A percentile compares a stretch with the other conserved stretches of the same genome.
Conservation (phyloP, 2,888 invertebrate species). For the Ditylenchus weischeri region DNA sequence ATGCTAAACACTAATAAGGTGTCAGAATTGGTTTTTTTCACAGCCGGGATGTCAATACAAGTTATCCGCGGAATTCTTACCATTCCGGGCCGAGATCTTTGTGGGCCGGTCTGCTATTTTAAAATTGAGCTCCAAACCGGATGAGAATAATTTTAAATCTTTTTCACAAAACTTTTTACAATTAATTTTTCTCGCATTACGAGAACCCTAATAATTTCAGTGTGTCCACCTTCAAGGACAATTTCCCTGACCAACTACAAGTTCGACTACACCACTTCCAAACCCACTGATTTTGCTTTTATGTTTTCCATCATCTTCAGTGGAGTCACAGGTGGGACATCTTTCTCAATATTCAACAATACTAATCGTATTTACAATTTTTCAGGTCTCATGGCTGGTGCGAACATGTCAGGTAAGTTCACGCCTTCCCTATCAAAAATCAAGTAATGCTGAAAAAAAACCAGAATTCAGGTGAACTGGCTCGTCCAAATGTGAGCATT, state of each 20-base stretch:
- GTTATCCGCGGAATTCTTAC: too few relatives aligned
- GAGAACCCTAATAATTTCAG: slow-evolving; percentile 27
- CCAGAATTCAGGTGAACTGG: slow-evolving; percentile 73
- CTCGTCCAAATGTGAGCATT: slow-evolving; percentile 85
- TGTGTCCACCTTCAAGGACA: slow-evolving; percentile 71
- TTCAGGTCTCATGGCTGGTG: slow-evolving; percentile 86
- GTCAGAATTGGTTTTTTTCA: too few relatives aligned
- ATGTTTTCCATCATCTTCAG: slow-evolving; percentile 97
- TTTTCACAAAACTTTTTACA: slow-evolving; percentile 50
- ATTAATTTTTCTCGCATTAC: slow-evolving; percentile 64
- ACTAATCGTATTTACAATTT: neutral
- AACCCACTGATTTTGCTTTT: slow-evolving; percentile 78
- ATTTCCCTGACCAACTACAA: slow-evolving; percentile 66
- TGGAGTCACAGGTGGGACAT: slow-evolving; percentile 81
- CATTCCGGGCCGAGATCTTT: too few relatives aligned
- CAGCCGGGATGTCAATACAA: too few relatives aligned
- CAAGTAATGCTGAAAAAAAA: too few relatives aligned
- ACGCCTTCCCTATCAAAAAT: too few relatives aligned
- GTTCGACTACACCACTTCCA: slow-evolving; percentile 74
- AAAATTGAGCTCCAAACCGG: too few relatives aligned
- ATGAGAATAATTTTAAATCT: slow-evolving; percentile 11
- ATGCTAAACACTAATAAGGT: too few relatives aligned
- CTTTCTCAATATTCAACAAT: neutral
- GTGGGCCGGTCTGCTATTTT: too few relatives aligned
- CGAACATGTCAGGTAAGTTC: slow-evolving; percentile 77